Percentiles rank a stretch among this genome's conserved stretches.
Conservation (phyloP, 2,888 invertebrate genomes). For the Oegoconia quadripuncta region DNA sequence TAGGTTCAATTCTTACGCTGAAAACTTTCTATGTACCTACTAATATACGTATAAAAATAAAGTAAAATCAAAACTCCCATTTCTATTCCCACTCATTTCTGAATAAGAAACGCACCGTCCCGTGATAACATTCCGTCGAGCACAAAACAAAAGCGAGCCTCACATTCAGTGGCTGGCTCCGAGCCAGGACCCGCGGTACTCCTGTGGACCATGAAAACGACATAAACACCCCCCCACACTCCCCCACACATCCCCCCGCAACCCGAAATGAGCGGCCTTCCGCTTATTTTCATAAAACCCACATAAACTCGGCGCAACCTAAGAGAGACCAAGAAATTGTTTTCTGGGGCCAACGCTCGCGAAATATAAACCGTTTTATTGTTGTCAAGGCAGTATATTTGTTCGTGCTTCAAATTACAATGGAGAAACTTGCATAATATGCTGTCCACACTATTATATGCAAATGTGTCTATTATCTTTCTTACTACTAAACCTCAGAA, state of each 20-base stretch:
- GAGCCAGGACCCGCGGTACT: slow-evolving; percentile 59
- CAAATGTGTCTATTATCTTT: too few relatives aligned
- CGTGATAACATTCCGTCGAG: slow-evolving; percentile 35
- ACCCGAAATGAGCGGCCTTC: slow-evolving; percentile 74
- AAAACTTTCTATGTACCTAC: too few relatives aligned
- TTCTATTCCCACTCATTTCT: slow-evolving; percentile 3
- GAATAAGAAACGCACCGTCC: slow-evolving; percentile 36
- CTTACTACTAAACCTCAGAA: too few relatives aligned
- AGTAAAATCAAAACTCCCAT: background rate
- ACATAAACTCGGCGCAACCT: slow-evolving; percentile 59
- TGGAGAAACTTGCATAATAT: too few relatives aligned
- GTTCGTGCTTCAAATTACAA: too few relatives aligned
- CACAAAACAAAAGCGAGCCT: slow-evolving; percentile 58
- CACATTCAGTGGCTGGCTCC: slow-evolving; percentile 56
- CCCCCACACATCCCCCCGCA: slow-evolving; percentile 35
- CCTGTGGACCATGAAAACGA: slow-evolving; percentile 61
- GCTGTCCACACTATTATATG: too few relatives aligned
- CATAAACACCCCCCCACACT: slow-evolving; percentile 54
- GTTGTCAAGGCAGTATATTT: background rate
- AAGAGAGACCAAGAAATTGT: slow-evolving; percentile 56
- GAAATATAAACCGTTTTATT: slow-evolving; percentile 26
- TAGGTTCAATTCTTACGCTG: too few relatives aligned
- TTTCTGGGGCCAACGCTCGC: slow-evolving; percentile 39
- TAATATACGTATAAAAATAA: too few relatives aligned
- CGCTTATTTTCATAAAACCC: slow-evolving; percentile 76